Evolutionary conservation across 1,140 invertebrate genomes (phyloP).

Genomic region (Parapsyche elsis): DNA sequence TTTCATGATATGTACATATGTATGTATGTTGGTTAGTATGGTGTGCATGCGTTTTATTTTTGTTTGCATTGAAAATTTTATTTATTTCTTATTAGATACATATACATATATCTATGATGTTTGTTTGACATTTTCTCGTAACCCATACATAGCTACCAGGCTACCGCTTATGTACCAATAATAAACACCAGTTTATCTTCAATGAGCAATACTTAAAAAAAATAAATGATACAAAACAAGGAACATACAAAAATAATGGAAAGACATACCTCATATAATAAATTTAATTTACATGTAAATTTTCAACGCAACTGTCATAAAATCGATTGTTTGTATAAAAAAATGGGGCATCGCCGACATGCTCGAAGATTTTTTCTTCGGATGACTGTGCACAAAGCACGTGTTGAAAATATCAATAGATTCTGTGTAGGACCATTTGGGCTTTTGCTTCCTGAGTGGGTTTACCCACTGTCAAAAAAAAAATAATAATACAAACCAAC

Average conservation of each 20-base stretch:
- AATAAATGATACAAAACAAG: too few relatives aligned
- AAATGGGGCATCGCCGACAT: background rate
- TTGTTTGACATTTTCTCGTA: too few relatives aligned
- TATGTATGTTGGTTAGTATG: background rate
- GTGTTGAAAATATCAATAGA: constrained; percentile 32
- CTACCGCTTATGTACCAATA: too few relatives aligned
- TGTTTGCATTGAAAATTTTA: too few relatives aligned
- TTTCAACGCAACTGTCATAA: background rate
- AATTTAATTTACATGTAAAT: background rate
- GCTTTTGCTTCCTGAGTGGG: constrained; percentile 25
- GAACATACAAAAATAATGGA: too few relatives aligned
- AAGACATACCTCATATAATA: too few relatives aligned
- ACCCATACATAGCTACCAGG: too few relatives aligned
- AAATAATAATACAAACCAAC: background rate
- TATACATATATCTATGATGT: too few relatives aligned
- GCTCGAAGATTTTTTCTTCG: constrained; percentile 26
- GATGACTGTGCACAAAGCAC: constrained; percentile 25
- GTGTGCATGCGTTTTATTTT: background rate
- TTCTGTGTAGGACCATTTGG: background rate
- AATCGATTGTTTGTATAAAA: background rate
- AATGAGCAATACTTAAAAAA: too few relatives aligned
- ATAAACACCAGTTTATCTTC: too few relatives aligned
- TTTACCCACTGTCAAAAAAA: constrained; percentile 21
- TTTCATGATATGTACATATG: background rate
- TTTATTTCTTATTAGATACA: too few relatives aligned